Conservation (phyloP, 2,113 vertebrate species). For the Mirounga angustirostris region DNA sequence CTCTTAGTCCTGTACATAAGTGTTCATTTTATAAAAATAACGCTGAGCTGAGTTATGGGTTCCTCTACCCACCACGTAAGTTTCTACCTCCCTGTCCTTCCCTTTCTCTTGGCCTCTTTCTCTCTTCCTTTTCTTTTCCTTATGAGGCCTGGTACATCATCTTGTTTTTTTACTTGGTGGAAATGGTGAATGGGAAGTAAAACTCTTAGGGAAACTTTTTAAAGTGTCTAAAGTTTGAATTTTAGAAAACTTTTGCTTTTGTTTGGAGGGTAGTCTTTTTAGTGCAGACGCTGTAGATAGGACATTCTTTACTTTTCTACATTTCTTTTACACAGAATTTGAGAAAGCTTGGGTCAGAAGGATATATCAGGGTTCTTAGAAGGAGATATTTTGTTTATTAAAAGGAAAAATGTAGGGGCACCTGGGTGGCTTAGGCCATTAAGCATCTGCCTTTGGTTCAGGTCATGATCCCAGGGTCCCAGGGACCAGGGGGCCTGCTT, state of each 20-base stretch:
- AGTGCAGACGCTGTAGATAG: not conserved
- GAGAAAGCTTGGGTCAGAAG: not conserved
- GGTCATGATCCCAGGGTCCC: not conserved
- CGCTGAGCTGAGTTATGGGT: constrained; percentile 83
- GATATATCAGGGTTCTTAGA: not conserved
- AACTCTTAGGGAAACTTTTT: not conserved
- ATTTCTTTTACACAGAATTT: constrained; percentile 18
- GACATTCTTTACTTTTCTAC: not conserved
- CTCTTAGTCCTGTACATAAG: constrained; percentile 83
- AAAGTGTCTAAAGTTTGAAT: not conserved
- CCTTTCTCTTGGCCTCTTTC: not conserved
- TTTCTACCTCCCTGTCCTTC: not conserved
- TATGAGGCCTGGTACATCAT: not conserved
- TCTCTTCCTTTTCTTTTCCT: not conserved
- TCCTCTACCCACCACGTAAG: constrained; percentile 88
- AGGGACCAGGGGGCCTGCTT: not conserved
- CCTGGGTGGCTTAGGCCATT: too few species aligned
- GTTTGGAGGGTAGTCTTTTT: not conserved
- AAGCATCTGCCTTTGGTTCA: not conserved
- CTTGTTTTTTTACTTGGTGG: not conserved
- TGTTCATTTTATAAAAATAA: constrained; percentile 88
- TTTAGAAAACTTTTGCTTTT: not conserved
- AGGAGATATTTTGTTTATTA: not conserved
- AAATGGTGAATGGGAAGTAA: not conserved
- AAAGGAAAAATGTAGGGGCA: not conserved